Conservation (phyloP, 1,140 invertebrate genomes). For the Tribolium castaneum region DNA sequence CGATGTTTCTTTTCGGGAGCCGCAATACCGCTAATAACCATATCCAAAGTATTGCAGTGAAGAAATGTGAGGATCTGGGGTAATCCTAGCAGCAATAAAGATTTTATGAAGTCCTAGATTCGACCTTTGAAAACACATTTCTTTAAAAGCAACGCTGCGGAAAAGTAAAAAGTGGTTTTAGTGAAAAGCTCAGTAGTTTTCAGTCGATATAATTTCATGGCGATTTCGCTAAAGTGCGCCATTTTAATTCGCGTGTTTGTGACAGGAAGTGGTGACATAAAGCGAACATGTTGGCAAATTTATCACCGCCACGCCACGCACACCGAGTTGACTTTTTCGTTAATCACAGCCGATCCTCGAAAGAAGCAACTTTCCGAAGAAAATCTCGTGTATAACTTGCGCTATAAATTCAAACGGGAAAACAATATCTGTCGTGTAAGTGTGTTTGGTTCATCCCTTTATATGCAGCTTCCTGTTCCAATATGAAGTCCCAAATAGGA, state of each 20-base stretch:
- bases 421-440: slow-evolving; percentile 41
- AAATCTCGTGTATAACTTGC: slow-evolving; percentile 11
- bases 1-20: neutral
- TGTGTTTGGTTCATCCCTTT: slow-evolving; percentile 43
- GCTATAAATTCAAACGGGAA: slow-evolving; percentile 32
- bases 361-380: neutral
- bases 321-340: slow-evolving; percentile 8
- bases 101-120: slow-evolving; percentile 32
- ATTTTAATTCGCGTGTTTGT: slow-evolving; percentile 51
- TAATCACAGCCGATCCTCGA: neutral
- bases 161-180: slow-evolving; percentile 33
- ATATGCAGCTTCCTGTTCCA: slow-evolving; percentile 42
- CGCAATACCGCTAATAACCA: neutral
- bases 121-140: slow-evolving; percentile 27
- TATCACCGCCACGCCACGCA: slow-evolving; percentile 11
- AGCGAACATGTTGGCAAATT: slow-evolving; percentile 18
- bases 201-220: slow-evolving; percentile 53
- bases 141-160: slow-evolving; percentile 30
- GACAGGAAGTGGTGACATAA: slow-evolving; percentile 51
- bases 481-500: slow-evolving; percentile 46
- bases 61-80: neutral
- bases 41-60: neutral
- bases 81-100: slow-evolving; percentile 21
- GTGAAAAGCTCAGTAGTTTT: slow-evolving; percentile 42
- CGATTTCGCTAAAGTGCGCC: slow-evolving; percentile 48